Conservation (phyloP, 2,113 vertebrate genomes). For the Pterocles gutturalis region DNA sequence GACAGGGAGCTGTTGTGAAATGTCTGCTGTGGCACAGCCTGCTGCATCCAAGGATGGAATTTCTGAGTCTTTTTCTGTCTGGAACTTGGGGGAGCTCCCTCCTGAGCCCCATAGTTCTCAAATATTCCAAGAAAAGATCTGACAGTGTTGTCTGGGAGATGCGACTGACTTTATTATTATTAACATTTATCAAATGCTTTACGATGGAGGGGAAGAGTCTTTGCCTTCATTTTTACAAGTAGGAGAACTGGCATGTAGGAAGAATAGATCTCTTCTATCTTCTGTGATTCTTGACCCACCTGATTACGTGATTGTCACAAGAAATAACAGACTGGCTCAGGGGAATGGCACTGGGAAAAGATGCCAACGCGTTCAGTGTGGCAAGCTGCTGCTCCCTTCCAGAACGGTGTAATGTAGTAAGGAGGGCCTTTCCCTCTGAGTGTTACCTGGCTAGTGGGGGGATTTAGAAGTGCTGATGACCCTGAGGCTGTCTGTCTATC, state of each 20-base stretch:
- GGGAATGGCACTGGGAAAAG: neutral
- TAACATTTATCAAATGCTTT: slow-evolving; percentile 40
- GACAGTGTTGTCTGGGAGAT: slow-evolving; percentile 10
- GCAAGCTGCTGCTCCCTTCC: neutral
- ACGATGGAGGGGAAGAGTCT: neutral
- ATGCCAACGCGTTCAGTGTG: neutral
- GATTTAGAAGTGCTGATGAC: neutral
- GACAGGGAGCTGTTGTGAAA: neutral
- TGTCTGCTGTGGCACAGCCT: slow-evolving; percentile 1
- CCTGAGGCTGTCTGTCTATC: neutral
- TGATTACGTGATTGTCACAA: slow-evolving; percentile 27
- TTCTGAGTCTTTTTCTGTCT: neutral
- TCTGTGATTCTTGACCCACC: slow-evolving; percentile 43
- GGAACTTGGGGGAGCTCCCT: neutral
- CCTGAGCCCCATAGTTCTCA: neutral
- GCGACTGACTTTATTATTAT: slow-evolving; percentile 4
- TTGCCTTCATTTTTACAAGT: slow-evolving; percentile 19
- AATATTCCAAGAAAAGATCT: neutral
- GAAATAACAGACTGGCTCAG: slow-evolving; percentile 39
- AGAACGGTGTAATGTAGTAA: neutral
- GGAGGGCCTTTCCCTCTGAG: neutral
- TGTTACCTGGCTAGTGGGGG: neutral
- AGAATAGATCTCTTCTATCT: slow-evolving; percentile 19
- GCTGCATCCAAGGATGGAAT: slow-evolving; percentile 26
- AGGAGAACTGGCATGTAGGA: neutral